Base-by-base conservation (phyloP, 1,140 invertebrate species). In the Trissolcus basalis region DNA sequence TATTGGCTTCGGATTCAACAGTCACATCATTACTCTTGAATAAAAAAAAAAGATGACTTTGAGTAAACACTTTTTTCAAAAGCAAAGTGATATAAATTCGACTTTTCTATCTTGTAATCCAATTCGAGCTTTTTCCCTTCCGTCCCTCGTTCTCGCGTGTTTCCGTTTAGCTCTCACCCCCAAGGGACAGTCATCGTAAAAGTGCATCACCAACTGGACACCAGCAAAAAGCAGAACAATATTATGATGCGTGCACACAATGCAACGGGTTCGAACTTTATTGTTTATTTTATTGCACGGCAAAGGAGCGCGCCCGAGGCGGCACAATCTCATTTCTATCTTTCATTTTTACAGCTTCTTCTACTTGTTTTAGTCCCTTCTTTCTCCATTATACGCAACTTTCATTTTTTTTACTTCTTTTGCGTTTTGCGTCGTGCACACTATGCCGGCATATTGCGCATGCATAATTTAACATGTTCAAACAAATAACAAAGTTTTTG, bases 401-500 rank as follows among this genome's bases (percentile, higher is more conserved):
- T 77, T 70, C 63, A 63, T 47, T 54, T 68, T 70, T 64, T 67
- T 76, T 75, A 6, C 36, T 56, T 12, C 45, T 69, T 78, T 67
- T 58, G 56, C 69, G 60, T 69, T 70, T 69, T 77, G 63, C 63
- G 54, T 56, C 58, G 58, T 27, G 51, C 59, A 48, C 53, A 27
- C 19, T 60, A 41, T 69, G 69, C 55, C 81, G 63, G 81, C 86
- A 87, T 86, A 87, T 88, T 88, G 86, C 82, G 84, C 86, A 86
- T 87, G 85, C 86, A 88, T 88, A 88, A 88, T 88, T 88, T 84
- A 88, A 84, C 83, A 77, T 83, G 82, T 85, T 83, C 83, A 81
- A 86, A 86, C 85, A 86, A 87, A 87, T 88, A 87, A 87, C 83
- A 87, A 87, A 87, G 85, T 86, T 87, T 88, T 85, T 82, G 84